phyloP scores from a whole-genome alignment of 2,113 vertebrate genomes.

The Gopherus evgoodei region DNA sequence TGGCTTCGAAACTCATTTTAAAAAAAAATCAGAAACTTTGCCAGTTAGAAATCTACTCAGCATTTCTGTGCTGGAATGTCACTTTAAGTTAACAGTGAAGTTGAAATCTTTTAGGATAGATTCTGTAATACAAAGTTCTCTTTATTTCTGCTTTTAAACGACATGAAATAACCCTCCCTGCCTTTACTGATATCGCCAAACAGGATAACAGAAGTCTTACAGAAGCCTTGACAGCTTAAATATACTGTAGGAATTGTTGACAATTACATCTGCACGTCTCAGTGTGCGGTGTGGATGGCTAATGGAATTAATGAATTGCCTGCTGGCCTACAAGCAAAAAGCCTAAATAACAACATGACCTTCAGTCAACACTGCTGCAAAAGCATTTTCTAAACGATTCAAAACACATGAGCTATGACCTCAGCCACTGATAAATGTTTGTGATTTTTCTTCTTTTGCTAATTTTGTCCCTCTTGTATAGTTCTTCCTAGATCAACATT shows the following conservation, averaged over 20 bases:
- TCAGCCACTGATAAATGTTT: background rate
- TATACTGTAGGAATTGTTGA: slow-evolving; percentile 56
- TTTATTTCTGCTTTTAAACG: slow-evolving; percentile 50
- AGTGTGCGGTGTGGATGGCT: slow-evolving; percentile 51
- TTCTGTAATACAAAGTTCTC: slow-evolving; percentile 20
- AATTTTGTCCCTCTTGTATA: background rate
- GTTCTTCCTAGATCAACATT: background rate
- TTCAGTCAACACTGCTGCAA: slow-evolving; percentile 39
- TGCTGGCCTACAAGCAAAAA: slow-evolving; percentile 58
- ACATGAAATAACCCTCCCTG: slow-evolving; percentile 45
- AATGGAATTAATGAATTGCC: slow-evolving; percentile 66
- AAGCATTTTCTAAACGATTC: slow-evolving; percentile 38
- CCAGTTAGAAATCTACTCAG: slow-evolving; percentile 16
- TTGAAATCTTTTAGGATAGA: slow-evolving; percentile 30
- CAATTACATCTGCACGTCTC: slow-evolving; percentile 59
- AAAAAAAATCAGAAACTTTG: slow-evolving; percentile 10
- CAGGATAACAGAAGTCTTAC: slow-evolving; percentile 62
- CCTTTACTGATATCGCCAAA: slow-evolving; percentile 49
- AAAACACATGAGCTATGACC: slow-evolving; percentile 6
- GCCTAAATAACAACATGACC: slow-evolving; percentile 56
- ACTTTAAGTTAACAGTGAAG: slow-evolving; percentile 45
- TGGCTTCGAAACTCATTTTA: background rate
- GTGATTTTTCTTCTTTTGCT: slow-evolving; percentile 35
- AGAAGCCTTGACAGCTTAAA: slow-evolving; percentile 68
- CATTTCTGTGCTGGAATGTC: background rate